Conservation (phyloP, 2,797 vertebrate genomes). For the Sebastes nivosus region DNA sequence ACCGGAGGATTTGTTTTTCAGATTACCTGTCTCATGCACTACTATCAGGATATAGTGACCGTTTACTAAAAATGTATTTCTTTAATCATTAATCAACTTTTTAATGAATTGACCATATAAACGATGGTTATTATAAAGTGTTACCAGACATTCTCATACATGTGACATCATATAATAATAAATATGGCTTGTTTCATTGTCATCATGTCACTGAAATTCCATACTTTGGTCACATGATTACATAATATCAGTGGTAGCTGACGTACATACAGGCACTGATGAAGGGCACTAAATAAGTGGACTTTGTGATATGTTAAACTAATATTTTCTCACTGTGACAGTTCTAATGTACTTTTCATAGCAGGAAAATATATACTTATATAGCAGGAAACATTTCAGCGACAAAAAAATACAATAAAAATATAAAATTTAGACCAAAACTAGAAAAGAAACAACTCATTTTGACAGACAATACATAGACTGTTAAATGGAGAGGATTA, state of each 20-base stretch:
- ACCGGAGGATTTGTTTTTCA: too few relatives aligned
- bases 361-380: background rate
- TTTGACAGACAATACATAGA: background rate
- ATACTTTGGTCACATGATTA: background rate
- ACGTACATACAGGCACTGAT: background rate
- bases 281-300: background rate
- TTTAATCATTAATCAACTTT: too few relatives aligned
- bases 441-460: background rate
- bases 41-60: too few relatives aligned
- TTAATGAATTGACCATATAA: too few relatives aligned
- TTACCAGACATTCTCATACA: background rate
- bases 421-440: background rate
- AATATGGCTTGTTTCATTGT: background rate
- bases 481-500: background rate
- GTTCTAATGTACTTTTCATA: background rate
- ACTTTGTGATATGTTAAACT: background rate
- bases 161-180: background rate
- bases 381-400: background rate
- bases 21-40: too few relatives aligned
- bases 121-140: too few relatives aligned
- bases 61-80: too few relatives aligned
- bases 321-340: background rate
- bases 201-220: background rate
- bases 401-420: background rate
- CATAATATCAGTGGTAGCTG: background rate